These are phyloP conservation scores for Ectemnius cavifrons DNA, from an alignment of 2,888 invertebrate species.

Conservation along the genomic window DNA sequence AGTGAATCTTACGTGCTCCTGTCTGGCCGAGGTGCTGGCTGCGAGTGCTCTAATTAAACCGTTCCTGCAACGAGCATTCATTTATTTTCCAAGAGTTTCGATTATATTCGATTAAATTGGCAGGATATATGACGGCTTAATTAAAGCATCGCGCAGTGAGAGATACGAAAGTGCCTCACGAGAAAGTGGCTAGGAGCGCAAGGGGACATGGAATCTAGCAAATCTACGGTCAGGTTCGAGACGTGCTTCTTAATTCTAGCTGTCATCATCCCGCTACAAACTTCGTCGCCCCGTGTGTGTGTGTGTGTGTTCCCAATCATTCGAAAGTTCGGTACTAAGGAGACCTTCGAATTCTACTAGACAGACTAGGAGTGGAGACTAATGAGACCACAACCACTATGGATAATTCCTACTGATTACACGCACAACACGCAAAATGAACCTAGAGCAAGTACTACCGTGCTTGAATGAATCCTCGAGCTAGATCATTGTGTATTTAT, in stretches of 20 bases:
- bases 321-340: neutral
- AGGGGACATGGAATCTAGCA: slow-evolving; percentile 39
- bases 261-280: slow-evolving; percentile 2
- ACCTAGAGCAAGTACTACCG: slow-evolving; percentile 39
- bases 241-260: neutral
- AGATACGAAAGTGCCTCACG: too few species aligned
- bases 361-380: slow-evolving; percentile 47
- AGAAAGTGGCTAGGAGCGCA: too few species aligned
- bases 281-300: neutral
- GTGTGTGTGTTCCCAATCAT: neutral
- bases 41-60: neutral
- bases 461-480: slow-evolving; percentile 24
- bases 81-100: too few species aligned
- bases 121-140: too few species aligned
- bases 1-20: slow-evolving; percentile 8
- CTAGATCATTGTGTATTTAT: slow-evolving; percentile 22
- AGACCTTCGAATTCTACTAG: slow-evolving; percentile 29
- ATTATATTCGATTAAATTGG: too few species aligned
- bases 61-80: neutral
- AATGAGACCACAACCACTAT: slow-evolving; percentile 41
- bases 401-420: slow-evolving; percentile 31
- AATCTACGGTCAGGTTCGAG: slow-evolving; percentile 34
- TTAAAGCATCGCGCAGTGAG: too few species aligned
- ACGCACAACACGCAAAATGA: slow-evolving; percentile 41
- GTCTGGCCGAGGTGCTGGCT: slow-evolving; percentile 3